phyloP scores from a whole-genome alignment of 2,113 vertebrate genomes.

The Recurvirostra avosetta region DNA sequence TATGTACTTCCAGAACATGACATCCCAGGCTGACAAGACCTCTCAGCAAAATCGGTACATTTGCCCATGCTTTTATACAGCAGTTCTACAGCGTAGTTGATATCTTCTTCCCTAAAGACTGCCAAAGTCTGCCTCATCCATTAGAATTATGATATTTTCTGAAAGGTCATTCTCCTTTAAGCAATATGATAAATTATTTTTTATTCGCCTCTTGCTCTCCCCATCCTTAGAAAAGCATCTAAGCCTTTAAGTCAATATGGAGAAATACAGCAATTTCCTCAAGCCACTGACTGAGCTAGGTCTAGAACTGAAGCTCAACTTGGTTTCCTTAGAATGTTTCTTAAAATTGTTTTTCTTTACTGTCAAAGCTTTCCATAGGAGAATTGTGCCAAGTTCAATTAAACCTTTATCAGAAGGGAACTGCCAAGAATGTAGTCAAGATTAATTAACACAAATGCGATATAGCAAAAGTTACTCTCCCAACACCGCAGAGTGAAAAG shows the following conservation, averaged over 20 bases:
- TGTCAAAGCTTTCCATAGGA: background rate
- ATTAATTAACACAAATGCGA: background rate
- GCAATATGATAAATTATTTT: slow-evolving; percentile 29
- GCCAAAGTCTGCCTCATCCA: background rate
- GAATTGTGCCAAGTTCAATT: background rate
- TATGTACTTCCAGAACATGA: background rate
- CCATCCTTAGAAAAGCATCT: background rate
- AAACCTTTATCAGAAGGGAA: background rate
- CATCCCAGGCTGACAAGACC: background rate
- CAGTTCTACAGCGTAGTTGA: background rate
- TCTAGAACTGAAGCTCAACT: background rate
- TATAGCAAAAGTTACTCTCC: background rate
- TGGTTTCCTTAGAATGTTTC: background rate
- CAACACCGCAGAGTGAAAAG: background rate
- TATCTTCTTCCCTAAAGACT: background rate
- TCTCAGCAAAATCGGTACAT: background rate
- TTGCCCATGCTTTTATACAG: background rate
- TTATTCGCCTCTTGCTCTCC: background rate
- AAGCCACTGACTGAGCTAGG: background rate
- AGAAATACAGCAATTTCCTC: background rate
- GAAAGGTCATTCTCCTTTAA: slow-evolving; percentile 39
- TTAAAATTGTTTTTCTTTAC: background rate
- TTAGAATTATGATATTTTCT: background rate
- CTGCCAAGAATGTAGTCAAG: background rate
- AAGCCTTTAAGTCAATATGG: background rate